These are phyloP conservation scores for Dryococelus australis DNA, from an alignment of 2,888 invertebrate genomes.

Conservation along the genomic window DNA sequence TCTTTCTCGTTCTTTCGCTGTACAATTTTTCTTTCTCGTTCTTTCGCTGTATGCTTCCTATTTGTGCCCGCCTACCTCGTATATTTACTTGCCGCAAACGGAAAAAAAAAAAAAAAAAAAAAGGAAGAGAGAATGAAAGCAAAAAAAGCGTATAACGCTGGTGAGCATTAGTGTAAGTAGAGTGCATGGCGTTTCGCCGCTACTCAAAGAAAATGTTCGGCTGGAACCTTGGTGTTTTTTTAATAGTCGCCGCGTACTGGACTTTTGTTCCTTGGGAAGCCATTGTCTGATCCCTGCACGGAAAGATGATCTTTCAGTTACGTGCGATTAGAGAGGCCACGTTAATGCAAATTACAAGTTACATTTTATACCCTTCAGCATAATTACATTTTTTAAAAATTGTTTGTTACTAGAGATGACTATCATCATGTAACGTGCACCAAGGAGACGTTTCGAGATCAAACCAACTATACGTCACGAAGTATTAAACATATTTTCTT, in stretches of 20 bases:
- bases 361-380: too few relatives aligned
- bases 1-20: too few relatives aligned
- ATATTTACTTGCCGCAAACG: neutral
- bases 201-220: neutral
- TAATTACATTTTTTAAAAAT: too few relatives aligned
- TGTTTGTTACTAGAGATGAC: too few relatives aligned
- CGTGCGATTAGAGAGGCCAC: neutral
- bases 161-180: neutral
- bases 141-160: neutral
- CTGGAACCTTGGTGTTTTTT: neutral
- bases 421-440: too few relatives aligned
- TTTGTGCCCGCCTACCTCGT: neutral
- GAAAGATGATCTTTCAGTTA: neutral
- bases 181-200: neutral
- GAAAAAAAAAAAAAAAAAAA: neutral
- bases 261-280: neutral
- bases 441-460: too few relatives aligned
- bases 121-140: neutral
- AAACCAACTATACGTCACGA: too few relatives aligned
- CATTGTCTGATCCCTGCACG: neutral
- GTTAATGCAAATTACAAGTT: neutral
- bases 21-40: neutral
- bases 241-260: neutral
- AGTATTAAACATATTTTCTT: too few relatives aligned
- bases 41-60: neutral